Evolutionary conservation across 2,888 invertebrate species (phyloP).

Genomic region (Synanthedon formicaeformis): DNA sequence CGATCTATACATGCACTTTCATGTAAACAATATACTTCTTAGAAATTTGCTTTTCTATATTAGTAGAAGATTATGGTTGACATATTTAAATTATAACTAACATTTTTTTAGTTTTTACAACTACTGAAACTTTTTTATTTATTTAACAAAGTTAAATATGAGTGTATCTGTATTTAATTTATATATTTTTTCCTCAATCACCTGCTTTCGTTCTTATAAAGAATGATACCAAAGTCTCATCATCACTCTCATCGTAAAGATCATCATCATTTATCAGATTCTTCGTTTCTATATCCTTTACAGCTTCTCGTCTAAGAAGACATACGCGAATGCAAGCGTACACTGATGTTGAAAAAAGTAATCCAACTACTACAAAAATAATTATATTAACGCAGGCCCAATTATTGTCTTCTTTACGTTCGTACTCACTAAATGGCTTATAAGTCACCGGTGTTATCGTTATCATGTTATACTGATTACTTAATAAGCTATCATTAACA

Average conservation of each 20-base stretch:
- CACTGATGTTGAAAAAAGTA: neutral
- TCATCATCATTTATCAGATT: neutral
- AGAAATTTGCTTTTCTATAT: too few relatives aligned
- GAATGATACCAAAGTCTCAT: neutral
- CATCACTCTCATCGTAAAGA: neutral
- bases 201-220: neutral
- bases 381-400: slow-evolving; percentile 33
- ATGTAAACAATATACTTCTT: too few relatives aligned
- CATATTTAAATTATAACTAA: too few relatives aligned
- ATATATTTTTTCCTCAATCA: neutral
- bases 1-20: too few relatives aligned
- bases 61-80: too few relatives aligned
- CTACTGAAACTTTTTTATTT: too few relatives aligned
- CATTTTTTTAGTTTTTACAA: too few relatives aligned
- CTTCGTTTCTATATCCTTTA: neutral
- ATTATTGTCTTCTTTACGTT: slow-evolving; percentile 7
- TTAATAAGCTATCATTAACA: slow-evolving; percentile 34
- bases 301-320: neutral
- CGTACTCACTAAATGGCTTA: neutral
- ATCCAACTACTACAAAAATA: slow-evolving; percentile 9
- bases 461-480: slow-evolving; percentile 13
- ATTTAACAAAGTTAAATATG: too few relatives aligned
- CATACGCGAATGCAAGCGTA: neutral
- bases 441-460: neutral
- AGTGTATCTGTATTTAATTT: too few relatives aligned